Base-by-base conservation (phyloP, 2,888 invertebrate species). In the Cheiracanthium punctorium region DNA sequence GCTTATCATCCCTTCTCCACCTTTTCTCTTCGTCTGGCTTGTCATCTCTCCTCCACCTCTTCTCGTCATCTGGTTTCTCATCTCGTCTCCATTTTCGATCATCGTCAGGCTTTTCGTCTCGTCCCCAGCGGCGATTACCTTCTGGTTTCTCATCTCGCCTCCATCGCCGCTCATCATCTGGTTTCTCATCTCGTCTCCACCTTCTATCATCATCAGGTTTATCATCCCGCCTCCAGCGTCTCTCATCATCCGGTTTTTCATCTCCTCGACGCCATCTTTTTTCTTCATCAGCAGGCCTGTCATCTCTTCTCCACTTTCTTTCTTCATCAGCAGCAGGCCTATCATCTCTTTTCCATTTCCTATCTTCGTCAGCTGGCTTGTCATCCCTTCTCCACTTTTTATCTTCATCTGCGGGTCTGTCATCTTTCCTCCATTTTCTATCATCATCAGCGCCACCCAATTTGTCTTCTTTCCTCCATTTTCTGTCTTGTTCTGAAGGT, bases 351-450 rank as follows among this genome's bases (percentile, higher is more conserved):
- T 33, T 17, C 33, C 32, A 48, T 29, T 82, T 75, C 72, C 87
- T 86, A 87, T 43, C 88, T 84, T 43, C 87, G 75, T 74, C 84
- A 70, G 12, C 80, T 81, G 28, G 43, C 73, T 20, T 65, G 14
- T 75, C 65, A 41, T 76, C 67, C 67, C 67, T 76, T 58, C 58
- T 52, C 74, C 74, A 76, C 2, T 14, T 67, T 24, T 28, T 48
- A 5, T 67, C 72, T 29, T 71, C 65, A 12, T 79, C 82, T 41
- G 67, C 70, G 30, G 81, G 81, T 17, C 30, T 37, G 17, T 80
- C 80, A 14, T 30, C 24, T 32, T 37, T 80, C 28, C 75, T 71
- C 70, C 85, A 77, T 64, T 79, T 81, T 52, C 58, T 48, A 33
- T 30, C 29, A 0, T 37, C 67, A 7, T 37, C 37, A n/a, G 12